Conservation (phyloP, 64 coral and sea anemone species). For the Catalaphyllia jardinei region DNA sequence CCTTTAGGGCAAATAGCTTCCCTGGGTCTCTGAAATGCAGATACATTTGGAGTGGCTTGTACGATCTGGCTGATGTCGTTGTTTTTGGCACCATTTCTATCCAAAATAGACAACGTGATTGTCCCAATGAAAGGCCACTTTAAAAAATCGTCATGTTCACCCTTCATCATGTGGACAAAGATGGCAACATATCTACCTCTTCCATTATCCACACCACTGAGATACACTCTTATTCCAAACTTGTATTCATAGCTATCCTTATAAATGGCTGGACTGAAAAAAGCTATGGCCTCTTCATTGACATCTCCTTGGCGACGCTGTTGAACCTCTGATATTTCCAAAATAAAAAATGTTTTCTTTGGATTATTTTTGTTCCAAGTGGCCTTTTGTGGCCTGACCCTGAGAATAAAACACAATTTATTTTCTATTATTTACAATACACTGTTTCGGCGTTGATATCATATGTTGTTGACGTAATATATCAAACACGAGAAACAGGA, state of each 20-base stretch:
- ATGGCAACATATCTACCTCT: not conserved
- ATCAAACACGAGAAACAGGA: too few relatives aligned
- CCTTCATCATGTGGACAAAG: conserved; percentile 4
- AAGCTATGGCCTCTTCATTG: not conserved
- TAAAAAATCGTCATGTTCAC: not conserved
- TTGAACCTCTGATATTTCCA: not conserved
- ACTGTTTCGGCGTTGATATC: not conserved
- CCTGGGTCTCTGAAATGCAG: not conserved
- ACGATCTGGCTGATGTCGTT: not conserved
- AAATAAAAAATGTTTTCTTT: not conserved
- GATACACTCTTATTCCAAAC: not conserved
- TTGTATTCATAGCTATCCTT: not conserved
- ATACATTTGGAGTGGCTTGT: not conserved
- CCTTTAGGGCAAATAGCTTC: not conserved
- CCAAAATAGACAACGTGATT: not conserved
- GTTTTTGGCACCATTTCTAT: not conserved
- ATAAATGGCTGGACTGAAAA: not conserved
- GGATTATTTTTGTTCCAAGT: not conserved
- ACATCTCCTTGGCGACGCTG: not conserved
- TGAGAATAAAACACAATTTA: too few relatives aligned
- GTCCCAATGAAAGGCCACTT: not conserved
- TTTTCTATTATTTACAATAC: not conserved
- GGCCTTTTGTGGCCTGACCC: not conserved
- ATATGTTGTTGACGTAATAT: too few relatives aligned
- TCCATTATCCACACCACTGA: not conserved